phyloP scores from a whole-genome alignment of 30 jellyfish, hydroid and myxozoan genomes.

The Pseudorhiza aurosa region DNA sequence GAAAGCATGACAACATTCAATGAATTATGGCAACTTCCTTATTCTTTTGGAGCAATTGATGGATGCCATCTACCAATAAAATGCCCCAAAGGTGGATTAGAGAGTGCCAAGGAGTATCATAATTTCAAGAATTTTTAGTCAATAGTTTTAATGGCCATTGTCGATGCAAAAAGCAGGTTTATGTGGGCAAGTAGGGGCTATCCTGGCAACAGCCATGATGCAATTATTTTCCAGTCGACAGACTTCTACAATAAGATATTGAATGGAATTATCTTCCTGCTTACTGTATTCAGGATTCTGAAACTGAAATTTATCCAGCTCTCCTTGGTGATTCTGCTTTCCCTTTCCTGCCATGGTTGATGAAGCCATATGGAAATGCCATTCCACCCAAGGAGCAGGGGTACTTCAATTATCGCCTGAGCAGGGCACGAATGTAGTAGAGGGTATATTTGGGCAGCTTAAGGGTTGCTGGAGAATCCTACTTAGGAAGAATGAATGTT shows the following conservation, averaged over 20 bases:
- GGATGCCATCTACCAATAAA: conserved; percentile 40
- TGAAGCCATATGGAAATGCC: conserved; percentile 60
- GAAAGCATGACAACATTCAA: conserved; percentile 21
- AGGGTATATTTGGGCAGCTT: conserved; percentile 68
- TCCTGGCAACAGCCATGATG: conserved; percentile 68
- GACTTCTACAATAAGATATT: conserved; percentile 11
- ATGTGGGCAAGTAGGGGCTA: conserved; percentile 70
- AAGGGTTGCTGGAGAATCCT: conserved; percentile 48
- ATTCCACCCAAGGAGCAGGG: conserved; percentile 31
- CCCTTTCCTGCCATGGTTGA: conserved; percentile 37
- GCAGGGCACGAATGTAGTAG: conserved; percentile 65
- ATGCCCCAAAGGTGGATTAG: conserved; percentile 55
- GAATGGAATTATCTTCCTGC: too few relatives aligned
- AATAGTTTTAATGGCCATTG: conserved; percentile 42
- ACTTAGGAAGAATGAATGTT: conserved; percentile 36
- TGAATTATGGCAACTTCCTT: conserved; percentile 57
- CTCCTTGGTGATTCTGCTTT: conserved; percentile 59
- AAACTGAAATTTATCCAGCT: conserved; percentile 1
- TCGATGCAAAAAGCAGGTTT: conserved; percentile 49
- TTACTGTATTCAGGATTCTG: too few relatives aligned
- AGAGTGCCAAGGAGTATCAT: conserved; percentile 63
- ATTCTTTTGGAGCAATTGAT: conserved; percentile 33
- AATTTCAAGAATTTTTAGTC: conserved; percentile 49
- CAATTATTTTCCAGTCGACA: conserved; percentile 57
- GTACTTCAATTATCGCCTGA: conserved; percentile 31